Evolutionary conservation across 2,113 vertebrate species (phyloP).

Genomic region (Actenoides hombroni): DNA sequence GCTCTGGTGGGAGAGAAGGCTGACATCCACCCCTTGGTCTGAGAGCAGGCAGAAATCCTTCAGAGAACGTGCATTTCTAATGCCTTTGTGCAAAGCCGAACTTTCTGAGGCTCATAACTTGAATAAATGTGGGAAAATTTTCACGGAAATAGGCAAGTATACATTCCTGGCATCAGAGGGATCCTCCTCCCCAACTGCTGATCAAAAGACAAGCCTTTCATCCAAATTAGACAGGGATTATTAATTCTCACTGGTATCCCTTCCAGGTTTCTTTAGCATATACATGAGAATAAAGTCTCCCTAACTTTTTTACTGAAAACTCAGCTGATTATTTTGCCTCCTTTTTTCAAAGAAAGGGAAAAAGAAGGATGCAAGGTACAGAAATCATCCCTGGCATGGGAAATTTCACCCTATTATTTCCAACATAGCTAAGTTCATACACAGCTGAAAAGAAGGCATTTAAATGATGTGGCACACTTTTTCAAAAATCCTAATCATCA

Average conservation of each 20-base stretch:
- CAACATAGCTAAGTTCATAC: background rate
- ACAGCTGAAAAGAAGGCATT: background rate
- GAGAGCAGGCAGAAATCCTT: background rate
- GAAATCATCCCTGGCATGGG: background rate
- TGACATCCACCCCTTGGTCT: background rate
- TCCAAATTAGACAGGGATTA: background rate
- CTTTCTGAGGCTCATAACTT: background rate
- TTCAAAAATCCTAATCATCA: background rate
- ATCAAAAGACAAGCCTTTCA: constrained; percentile 12
- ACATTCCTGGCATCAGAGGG: constrained; percentile 2
- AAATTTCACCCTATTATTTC: background rate
- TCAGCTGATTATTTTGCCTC: background rate
- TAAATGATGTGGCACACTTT: background rate
- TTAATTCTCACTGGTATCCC: background rate
- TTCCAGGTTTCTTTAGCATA: background rate
- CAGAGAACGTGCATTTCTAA: background rate
- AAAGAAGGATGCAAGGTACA: background rate
- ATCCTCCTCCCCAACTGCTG: background rate
- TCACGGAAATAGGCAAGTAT: background rate
- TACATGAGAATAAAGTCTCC: background rate
- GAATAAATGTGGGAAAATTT: background rate
- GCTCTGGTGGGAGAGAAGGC: rapidly evolving
- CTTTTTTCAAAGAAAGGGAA: background rate
- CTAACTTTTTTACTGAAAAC: background rate
- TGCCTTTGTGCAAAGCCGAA: background rate